Evolutionary conservation across 2,888 invertebrate species (phyloP), one percentile per base, ranked within the genome.

Genomic region (Microplitis deprimator): DNA sequence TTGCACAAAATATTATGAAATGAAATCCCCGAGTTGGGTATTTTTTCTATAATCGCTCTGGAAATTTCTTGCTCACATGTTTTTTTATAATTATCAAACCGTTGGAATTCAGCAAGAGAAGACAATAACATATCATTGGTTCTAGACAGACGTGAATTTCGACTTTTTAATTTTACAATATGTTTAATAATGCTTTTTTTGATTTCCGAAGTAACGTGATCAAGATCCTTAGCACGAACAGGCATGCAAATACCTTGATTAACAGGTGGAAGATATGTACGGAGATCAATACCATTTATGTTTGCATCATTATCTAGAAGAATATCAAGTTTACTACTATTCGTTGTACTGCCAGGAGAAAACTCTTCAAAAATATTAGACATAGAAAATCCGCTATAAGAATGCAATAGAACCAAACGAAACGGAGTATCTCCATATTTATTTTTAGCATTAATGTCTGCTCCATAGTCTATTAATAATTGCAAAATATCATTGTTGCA

Each of bases 341-440:
- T 10, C 6, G 0, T 17, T 17, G n/a, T n/a, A n/a, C 17, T 1
- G 3, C 0, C 10, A 50, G 10, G 0, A 50, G 0, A 3, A 10
- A 0, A 10, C 6, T 6, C 3, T 50, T 1, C 0, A 3, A 3
- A 1, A 1, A 3, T 0, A 17, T 17, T 1, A 17, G 0, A 6
- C 0, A 50, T 50, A 7, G 8, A 7, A 0, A 10, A 17, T 1
- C 17, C 0, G 17, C 0, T 17, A 10, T 50, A 1, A 10, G 1
- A 20, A 0, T 3, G 2, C 8, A 0, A 10, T 13, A 50, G 4
- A 50, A 13, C 0, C 13, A 50, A 1, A 50, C 1, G 10, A 50
- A 50, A 0, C 5, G 13, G 13, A 50, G 50, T 50, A 1, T 10
- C 3, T 10, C 50, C 50, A 10, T 13, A 0, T 50, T 1, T 50